Conservation (phyloP, 2,888 invertebrate genomes). For the Cenopis cana region DNA sequence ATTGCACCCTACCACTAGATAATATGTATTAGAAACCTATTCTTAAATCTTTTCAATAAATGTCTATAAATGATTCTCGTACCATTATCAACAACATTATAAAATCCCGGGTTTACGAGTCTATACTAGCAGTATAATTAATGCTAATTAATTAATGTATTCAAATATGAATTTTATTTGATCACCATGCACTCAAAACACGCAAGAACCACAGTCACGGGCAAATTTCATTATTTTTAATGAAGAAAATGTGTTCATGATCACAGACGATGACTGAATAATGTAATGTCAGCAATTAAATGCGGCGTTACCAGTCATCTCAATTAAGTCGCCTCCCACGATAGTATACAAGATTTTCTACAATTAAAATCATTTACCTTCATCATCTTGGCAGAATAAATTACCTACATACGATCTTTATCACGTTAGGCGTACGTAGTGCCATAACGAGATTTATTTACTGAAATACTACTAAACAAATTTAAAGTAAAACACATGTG, state of each 20-base stretch:
- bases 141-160: background rate
- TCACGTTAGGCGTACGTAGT: background rate
- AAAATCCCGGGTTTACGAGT: background rate
- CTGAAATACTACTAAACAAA: too few species aligned
- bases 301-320: background rate
- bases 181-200: background rate
- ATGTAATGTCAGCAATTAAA: background rate
- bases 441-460: too few species aligned
- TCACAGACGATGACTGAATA: background rate
- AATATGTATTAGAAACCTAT: too few species aligned
- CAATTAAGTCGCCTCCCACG: background rate
- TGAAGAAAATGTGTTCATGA: background rate
- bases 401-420: background rate
- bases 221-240: background rate
- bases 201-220: conserved; percentile 13
- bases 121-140: background rate
- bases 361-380: too few species aligned
- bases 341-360: background rate
- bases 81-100: too few species aligned
- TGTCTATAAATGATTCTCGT: too few species aligned
- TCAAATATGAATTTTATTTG: background rate
- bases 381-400: background rate
- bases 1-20: too few species aligned
- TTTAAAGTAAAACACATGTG: too few species aligned
- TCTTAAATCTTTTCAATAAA: too few species aligned